Evolutionary conservation across 2,113 vertebrate genomes (phyloP), one percentile per base, ranked within the genome.

Genomic region (Lontra canadensis): DNA sequence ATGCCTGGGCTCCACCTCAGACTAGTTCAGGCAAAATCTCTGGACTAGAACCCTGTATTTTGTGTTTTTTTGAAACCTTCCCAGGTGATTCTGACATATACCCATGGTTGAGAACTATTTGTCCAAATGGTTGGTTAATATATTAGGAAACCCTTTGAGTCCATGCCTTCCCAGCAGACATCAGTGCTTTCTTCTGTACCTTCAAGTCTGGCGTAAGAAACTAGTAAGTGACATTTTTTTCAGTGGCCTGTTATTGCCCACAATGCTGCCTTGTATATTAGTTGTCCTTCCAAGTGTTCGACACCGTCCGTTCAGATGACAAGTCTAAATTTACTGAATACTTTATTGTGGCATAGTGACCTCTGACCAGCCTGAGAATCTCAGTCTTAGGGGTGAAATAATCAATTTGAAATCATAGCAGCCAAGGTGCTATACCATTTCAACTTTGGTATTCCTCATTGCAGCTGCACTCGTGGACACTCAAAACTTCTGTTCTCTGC

Each of bases 301-400:
- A 90, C 61, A 14, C 29, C 6, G 18, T 88, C 65, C 61, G 7
- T 94, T 74, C 55, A 82, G 83, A 80, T 29, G 59, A 69, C n/a
- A 36, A 90, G 34, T 94, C 25, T 89, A 42, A 86, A 88, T 84
- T 92, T 88, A 63, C 39, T 73, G 55, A 89, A 39, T 34, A 31
- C 39, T 44, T 84, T 88, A 55, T 36, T 92, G 52, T 91, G 61
- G 36, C 61, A 49, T 5, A 23, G 52, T 90, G 55, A 63, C 47
- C 47, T 90, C 74, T 96, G 34, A 49, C 49, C 20, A 78, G 21
- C 74, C 74, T 86, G 61, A 93, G n/a, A 83, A 78, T 84, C 55
- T 95, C 91, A 86, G 13, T 55, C 42, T 65, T 83, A 76, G 44
- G 9, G 3, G 12, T 94, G 26, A 97, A 96, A 71, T 84, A 90